Evolutionary conservation across 2,113 vertebrate species (phyloP), one percentile per base, ranked within the genome.

Genomic region (Coptodon bakossiorum): DNA sequence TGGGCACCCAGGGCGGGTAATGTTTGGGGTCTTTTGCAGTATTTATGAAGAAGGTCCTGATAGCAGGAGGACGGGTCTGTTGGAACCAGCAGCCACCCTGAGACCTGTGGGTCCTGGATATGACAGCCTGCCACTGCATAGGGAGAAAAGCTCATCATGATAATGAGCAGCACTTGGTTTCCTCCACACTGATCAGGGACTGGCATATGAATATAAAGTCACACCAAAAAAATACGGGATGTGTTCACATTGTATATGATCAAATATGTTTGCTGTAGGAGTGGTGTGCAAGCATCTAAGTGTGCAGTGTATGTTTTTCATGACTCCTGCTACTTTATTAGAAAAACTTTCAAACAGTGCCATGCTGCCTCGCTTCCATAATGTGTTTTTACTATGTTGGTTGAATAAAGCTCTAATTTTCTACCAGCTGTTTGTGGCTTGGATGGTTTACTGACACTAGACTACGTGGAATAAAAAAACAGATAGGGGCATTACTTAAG

Each of bases 21-120:
- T 22, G 52, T 36, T 56, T 52, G 11, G 7, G 94, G 22, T 38
- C 79, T 93, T 82, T 85, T 95, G 66, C 94, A 95, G 94, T 98
- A 95, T 91, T 97, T 98, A 68, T 84, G 87, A 22, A 98, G 95
- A 84, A 99, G 96, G 45, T 96, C 92, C 68, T 96, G 94, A 95
- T 97, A 99, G 68, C 96, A 96, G 43, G 96, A 95, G 29, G 95
- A 92, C 0, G 96, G 95, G 81, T 98, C 97, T 0, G 94, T 91
- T 27, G 98, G 97, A 86, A 98, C 97, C 90, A 99, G 93, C 6
- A 99, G 96, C 98, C 98, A 99, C 0, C 96, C 97, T 12, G 98
- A 97, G 87, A 98, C 97, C 92, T 97, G 97, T 29, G 98, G 98
- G 90, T 99, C 98, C 19, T 98, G 94, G 34, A 98, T 90, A 0